Conservation (phyloP, 1,140 invertebrate species). For the Leptonema lineaticorne region DNA sequence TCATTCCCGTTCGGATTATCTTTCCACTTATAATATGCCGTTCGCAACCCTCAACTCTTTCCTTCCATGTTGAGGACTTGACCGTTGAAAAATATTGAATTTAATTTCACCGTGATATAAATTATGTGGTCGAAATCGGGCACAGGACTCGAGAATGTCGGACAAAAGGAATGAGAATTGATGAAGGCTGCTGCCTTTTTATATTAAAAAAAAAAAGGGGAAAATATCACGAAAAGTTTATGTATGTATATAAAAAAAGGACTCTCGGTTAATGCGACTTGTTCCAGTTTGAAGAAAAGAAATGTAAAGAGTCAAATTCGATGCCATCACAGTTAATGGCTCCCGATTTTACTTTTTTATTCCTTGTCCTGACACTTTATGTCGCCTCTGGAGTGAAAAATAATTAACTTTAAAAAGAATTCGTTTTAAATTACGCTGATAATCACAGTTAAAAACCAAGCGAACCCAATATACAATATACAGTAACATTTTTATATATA, state of each 20-base stretch:
- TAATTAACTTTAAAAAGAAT: too few relatives aligned
- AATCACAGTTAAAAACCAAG: too few relatives aligned
- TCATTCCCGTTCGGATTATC: neutral
- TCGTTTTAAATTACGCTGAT: too few relatives aligned
- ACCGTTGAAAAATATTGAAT: conserved; percentile 20
- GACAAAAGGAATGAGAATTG: conserved; percentile 10
- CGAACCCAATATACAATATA: too few relatives aligned
- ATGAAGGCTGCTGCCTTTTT: conserved; percentile 7
- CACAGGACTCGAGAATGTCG: neutral
- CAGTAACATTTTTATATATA: too few relatives aligned
- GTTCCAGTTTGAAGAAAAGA: neutral
- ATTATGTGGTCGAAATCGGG: neutral
- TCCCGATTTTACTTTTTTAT: too few relatives aligned
- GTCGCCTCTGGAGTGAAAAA: too few relatives aligned
- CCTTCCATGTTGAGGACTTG: too few relatives aligned
- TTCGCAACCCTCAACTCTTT: too few relatives aligned
- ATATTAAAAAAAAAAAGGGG: neutral
- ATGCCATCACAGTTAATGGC: neutral
- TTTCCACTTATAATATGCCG: too few relatives aligned
- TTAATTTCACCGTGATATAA: conserved; percentile 13
- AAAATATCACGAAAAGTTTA: too few relatives aligned
- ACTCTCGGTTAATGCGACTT: conserved; percentile 13
- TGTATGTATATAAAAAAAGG: neutral
- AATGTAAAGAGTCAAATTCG: conserved; percentile 2
- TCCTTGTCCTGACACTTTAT: too few relatives aligned